Base-by-base conservation (phyloP, 2,888 invertebrate genomes). In the Andrena praecox region DNA sequence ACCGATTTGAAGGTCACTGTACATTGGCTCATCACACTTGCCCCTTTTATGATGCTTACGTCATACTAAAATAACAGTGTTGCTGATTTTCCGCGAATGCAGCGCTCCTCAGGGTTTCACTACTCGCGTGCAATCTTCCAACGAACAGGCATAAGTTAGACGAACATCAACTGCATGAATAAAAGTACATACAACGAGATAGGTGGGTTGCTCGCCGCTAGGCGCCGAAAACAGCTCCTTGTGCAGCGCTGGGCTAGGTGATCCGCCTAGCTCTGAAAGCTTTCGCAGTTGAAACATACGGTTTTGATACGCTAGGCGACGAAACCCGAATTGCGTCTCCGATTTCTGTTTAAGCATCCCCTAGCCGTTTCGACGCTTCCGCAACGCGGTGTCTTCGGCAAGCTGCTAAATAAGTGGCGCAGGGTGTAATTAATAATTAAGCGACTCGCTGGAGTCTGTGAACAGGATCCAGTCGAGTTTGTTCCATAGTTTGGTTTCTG, bases 111-210 rank as follows among this genome's bases (percentile, higher is more conserved):
- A 16, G 29, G 54, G 69, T 64, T 84, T 52, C 35, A 12, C 42
- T 31, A 31, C 7, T 52, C 50, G 16, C 29, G 20, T 20, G n/a
- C 20, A 24, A 48, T 20, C 56, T 76, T 59, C 29, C 50, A 56
- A 59, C 27, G 60, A 29, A n/a, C 63, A 50, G 31, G n/a, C 66
- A 64, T 35, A 82, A 85, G 66, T 82, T 82, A 77, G 62, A 72
- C 66, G 29, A 64, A 82, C 67, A 35, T 76, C 75, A 62, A 80
- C 20, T 80, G 87, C 82, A 85, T 86, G 87, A 89, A 89, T 87
- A 89, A 89, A 82, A 82, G 76, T 78, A 77, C 82, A 27, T 35
- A 52, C 33, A n/a, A n/a, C n/a, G n/a, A n/a, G n/a, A n/a, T n/a
- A n/a, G n/a, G n/a, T n/a, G n/a, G n/a, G n/a, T n/a, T n/a, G n/a